A percentile compares a stretch with the other conserved stretches of the same genome.
phyloP scores from a whole-genome alignment of 2,888 invertebrate genomes.

The Theretra japonica region DNA sequence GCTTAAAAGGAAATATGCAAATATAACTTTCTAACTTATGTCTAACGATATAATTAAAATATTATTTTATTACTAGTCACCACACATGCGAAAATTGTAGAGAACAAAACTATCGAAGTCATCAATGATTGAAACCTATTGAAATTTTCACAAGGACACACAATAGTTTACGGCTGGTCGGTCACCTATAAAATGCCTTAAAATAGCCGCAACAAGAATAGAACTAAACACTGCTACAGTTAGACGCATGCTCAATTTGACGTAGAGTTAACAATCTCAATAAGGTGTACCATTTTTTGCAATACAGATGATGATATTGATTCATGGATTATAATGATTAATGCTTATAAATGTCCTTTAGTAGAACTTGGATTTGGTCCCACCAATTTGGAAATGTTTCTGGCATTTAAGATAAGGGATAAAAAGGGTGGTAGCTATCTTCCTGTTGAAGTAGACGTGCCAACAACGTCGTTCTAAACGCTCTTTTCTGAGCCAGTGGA shows the following conservation, averaged over 20 bases:
- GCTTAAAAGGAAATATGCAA: too few relatives aligned
- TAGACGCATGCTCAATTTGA: neutral
- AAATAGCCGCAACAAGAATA: constrained; percentile 30
- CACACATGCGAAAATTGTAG: neutral
- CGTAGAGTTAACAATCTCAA: neutral
- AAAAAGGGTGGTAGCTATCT: too few relatives aligned
- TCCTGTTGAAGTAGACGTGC: too few relatives aligned
- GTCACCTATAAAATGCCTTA: constrained; percentile 30
- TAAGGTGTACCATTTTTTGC: neutral
- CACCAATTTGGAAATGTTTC: too few relatives aligned
- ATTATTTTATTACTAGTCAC: neutral
- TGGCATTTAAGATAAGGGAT: too few relatives aligned
- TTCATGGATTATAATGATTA: too few relatives aligned
- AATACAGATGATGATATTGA: too few relatives aligned
- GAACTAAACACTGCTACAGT: constrained; percentile 25
- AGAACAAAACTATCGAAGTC: neutral
- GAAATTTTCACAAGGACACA: constrained; percentile 25
- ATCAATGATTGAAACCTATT: neutral
- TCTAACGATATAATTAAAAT: neutral
- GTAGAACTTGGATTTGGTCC: too few relatives aligned
- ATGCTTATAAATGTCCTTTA: too few relatives aligned
- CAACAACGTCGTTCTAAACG: too few relatives aligned
- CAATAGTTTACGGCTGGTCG: constrained; percentile 25
- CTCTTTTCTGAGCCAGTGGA: too few relatives aligned
- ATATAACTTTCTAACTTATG: too few relatives aligned